Evolutionary conservation across 2,113 vertebrate species (phyloP), one percentile per base, ranked within the genome.

Genomic region (Zosterops japonicus): DNA sequence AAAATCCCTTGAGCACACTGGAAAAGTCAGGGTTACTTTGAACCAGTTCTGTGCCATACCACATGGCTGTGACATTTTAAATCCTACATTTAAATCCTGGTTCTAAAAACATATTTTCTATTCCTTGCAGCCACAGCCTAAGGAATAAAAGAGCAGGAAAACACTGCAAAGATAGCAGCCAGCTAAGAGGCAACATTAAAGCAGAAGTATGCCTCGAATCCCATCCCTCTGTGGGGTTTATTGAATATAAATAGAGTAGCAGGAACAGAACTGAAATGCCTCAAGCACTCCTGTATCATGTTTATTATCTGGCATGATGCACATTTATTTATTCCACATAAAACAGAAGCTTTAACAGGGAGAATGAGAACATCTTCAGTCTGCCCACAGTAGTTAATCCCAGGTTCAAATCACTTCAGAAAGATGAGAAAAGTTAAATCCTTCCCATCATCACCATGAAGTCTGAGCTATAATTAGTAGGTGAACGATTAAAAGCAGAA

Each of bases 241-340:
- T 56, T 83, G 80, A 88, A 77, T 83, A 91, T 82, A 96, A 94
- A 94, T 89, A 96, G 76, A 83, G 69, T 67, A 89, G 36, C 68
- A 74, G 86, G 64, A 94, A 86, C 21, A 83, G 55, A 96, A 81
- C 24, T 0, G 5, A 93, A 80, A 75, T 81, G 86, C 88, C 76
- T 52, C 71, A 86, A 93, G 95, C 79, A 59, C 33, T 94, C 36
- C 71, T 67, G 59, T 81, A 86, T 94, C 79, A 1, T 74, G 55
- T 92, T 95, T 93, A 90, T 86, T 90, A 88, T 90, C 76, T 81
- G 67, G 63, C 59, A 76, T 29, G 71, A 70, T 61, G n/a, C 60
- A 93, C 76, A 67, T 81, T 94, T 94, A 76, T 95, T 94, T 96
- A 77, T 94, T 93, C 36, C 76, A 86, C 59, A 81, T 89, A 89